These are phyloP conservation scores for Acronicta aceris DNA, from an alignment of 2,888 invertebrate genomes.

Conservation along the genomic window DNA sequence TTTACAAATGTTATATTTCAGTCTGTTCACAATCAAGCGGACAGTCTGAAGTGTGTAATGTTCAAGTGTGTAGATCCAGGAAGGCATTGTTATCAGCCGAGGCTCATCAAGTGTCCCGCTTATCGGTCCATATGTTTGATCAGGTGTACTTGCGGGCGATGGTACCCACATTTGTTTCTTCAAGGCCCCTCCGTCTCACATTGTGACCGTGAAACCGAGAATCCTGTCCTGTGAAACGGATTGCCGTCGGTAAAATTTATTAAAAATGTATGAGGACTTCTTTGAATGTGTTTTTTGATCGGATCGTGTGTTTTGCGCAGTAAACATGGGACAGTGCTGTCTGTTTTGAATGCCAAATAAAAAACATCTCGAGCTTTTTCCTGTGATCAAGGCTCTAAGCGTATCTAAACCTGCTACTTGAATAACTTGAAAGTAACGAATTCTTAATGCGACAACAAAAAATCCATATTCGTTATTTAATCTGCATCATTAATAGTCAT, in stretches of 20 bases:
- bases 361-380: neutral
- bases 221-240: slow-evolving; percentile 67
- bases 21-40: slow-evolving; percentile 52
- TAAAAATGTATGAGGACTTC: slow-evolving; percentile 52
- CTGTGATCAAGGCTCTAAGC: slow-evolving; percentile 1
- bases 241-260: slow-evolving; percentile 50
- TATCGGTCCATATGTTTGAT: slow-evolving; percentile 87
- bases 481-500: slow-evolving; percentile 41
- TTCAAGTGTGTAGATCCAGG: slow-evolving; percentile 75
- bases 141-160: slow-evolving; percentile 80
- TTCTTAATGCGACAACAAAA: slow-evolving; percentile 31
- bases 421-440: slow-evolving; percentile 17
- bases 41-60: slow-evolving; percentile 58
- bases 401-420: slow-evolving; percentile 16
- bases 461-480: slow-evolving; percentile 34
- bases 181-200: slow-evolving; percentile 74
- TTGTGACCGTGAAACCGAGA: slow-evolving; percentile 77
- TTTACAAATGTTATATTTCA: slow-evolving; percentile 24
- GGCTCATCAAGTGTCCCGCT: slow-evolving; percentile 85
- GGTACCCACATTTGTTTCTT: slow-evolving; percentile 72
- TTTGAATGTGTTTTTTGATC: slow-evolving; percentile 37
- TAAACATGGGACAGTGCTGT: neutral
- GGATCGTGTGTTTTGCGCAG: slow-evolving; percentile 1
- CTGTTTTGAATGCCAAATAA: neutral
- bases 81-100: slow-evolving; percentile 80